Evolutionary conservation across 1,140 invertebrate genomes (phyloP).

Genomic region (Ectropis grisescens): DNA sequence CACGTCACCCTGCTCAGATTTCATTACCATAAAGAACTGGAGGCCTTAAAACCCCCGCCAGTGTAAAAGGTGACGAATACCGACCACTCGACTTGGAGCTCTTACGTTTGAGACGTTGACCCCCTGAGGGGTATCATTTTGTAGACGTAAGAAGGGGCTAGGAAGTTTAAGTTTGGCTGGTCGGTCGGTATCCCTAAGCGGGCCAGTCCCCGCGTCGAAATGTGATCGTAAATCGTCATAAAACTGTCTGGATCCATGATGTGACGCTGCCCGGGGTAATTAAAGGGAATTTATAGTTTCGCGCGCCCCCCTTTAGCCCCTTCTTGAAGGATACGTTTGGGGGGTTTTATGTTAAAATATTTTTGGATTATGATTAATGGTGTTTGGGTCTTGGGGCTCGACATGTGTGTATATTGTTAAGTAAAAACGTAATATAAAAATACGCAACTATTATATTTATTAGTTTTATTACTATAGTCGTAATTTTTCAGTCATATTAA

Average conservation of each 20-base stretch:
- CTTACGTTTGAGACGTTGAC: constrained; percentile 6
- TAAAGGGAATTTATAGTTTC: constrained; percentile 77
- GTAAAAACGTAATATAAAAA: background rate
- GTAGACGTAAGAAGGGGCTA: constrained; percentile 7
- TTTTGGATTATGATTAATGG: constrained; percentile 4
- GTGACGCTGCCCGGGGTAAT: constrained; percentile 77
- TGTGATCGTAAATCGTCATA: constrained; percentile 78
- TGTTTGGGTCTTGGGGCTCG: constrained; percentile 1
- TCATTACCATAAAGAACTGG: constrained; percentile 70
- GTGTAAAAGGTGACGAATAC: constrained; percentile 63
- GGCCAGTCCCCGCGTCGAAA: constrained; percentile 69
- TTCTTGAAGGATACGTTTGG: constrained; percentile 30
- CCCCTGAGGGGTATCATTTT: constrained; percentile 4
- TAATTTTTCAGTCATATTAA: too few species aligned
- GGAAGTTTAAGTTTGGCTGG: constrained; percentile 27
- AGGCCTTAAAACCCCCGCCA: constrained; percentile 64
- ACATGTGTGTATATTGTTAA: too few species aligned
- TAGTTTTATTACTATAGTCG: background rate
- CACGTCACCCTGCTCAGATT: constrained; percentile 68
- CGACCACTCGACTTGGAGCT: constrained; percentile 28
- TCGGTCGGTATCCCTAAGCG: constrained; percentile 54
- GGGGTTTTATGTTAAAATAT: constrained; percentile 5
- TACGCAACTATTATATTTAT: background rate
- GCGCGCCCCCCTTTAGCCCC: constrained; percentile 32
- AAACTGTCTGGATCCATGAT: constrained; percentile 78